Conservation (phyloP, 2,888 invertebrate genomes). For the Nomada fucata region DNA sequence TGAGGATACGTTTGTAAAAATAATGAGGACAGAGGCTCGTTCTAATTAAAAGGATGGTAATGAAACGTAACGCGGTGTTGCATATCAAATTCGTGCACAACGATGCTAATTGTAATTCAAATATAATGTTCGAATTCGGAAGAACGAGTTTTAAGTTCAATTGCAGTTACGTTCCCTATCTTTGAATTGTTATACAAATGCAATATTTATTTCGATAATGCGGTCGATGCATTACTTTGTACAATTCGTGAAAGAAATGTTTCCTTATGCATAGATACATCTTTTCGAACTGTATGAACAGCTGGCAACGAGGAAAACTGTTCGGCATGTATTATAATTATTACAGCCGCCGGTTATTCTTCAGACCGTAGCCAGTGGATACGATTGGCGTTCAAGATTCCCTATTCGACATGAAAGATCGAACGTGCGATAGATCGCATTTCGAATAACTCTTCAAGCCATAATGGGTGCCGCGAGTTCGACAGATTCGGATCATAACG, state of each 20-base stretch:
- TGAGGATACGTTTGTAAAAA: not conserved
- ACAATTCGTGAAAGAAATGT: too few species aligned
- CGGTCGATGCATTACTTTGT: too few species aligned
- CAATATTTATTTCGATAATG: too few species aligned
- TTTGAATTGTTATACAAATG: not conserved
- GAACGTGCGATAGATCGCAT: not conserved
- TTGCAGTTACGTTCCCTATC: not conserved
- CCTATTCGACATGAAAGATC: not conserved
- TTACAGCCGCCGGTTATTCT: not conserved
- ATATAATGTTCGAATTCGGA: not conserved
- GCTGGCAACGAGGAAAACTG: not conserved
- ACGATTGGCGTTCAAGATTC: not conserved
- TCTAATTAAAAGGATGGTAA: too few species aligned
- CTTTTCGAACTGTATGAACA: not conserved
- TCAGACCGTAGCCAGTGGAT: not conserved
- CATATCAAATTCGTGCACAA: too few species aligned
- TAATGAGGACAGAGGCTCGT: too few species aligned
- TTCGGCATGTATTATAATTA: too few species aligned
- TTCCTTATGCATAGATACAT: too few species aligned
- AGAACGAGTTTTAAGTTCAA: not conserved
- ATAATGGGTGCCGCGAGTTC: not conserved
- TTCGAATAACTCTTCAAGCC: not conserved
- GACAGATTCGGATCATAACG: constrained; percentile 1
- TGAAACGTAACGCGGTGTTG: too few species aligned
- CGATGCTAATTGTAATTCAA: not conserved